Base-by-base conservation (phyloP, 92 coral and sea anemone genomes). In the Umimayanthus kanabou region DNA sequence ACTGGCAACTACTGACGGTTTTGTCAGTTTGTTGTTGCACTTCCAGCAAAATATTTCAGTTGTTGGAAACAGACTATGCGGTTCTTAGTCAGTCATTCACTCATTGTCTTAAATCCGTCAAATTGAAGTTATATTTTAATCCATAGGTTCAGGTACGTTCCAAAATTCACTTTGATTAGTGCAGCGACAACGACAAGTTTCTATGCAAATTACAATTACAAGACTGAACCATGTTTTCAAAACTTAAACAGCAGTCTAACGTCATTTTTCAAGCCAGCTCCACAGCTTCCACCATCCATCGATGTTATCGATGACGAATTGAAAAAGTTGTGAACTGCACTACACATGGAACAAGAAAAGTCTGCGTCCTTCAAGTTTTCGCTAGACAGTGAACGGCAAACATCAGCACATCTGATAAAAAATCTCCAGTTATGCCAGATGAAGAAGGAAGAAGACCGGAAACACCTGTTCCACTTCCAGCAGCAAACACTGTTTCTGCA, bases 371-470 rank as follows among this genome's bases (percentile, higher is more conserved):
- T 76, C 14, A 57, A 39, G 80, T 76, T 42, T 18, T 76, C 30
- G 26, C 80, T 76, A 6, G 55, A 39, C n/a, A 76, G 58, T 42
- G 80, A 76, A 43, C 80, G 26, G 55, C 80, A 76, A 76, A 76
- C 9, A 5, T 76, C 58, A 33, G 33, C 80, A 76, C 53, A 76
- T 10, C 80, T 76, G 9, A 23, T 39, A 11, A 76, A 76, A 13
- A 9, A 20, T 76, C 58, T 75, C 1, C 79, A 75, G 79, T 75
- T 55, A 39, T 75, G 79, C 79, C 79, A 75, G 53, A 42, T 39
- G 53, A 9, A 33, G 79, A 22, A 39, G 53, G 28, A 39, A 14
- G 49, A 39, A 33, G 79, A 37, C 49, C 22, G 79, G 79, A 75
- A 75, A 75, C 50, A 75, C 25, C 53, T 75, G 79, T 39, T 75